phyloP scores from a whole-genome alignment of 2,888 invertebrate genomes.

The Phortica magna region DNA sequence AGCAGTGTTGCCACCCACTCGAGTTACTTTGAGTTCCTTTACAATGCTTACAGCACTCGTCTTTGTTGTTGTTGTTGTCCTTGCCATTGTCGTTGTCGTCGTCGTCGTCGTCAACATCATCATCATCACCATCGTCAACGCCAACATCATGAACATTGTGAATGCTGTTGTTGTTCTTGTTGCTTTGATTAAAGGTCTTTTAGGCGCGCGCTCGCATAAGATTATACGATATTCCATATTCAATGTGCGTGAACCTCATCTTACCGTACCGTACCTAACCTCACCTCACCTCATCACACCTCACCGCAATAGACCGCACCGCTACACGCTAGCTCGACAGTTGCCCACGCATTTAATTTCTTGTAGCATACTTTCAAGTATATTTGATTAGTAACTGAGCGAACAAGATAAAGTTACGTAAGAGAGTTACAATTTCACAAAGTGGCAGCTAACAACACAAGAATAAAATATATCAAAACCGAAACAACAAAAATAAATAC shows the following conservation, averaged over 20 bases:
- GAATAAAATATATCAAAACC: too few species aligned
- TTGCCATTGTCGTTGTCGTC: conserved; percentile 24
- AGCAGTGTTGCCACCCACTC: too few species aligned
- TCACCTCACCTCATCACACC: too few species aligned
- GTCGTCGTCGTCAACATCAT: background rate
- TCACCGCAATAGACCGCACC: too few species aligned
- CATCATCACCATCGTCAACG: background rate
- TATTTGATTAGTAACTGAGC: conserved; percentile 62
- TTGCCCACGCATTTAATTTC: conserved; percentile 13
- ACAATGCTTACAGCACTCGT: too few species aligned
- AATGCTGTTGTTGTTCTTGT: conserved; percentile 37
- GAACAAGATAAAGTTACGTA: conserved; percentile 54
- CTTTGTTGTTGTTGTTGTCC: conserved; percentile 11
- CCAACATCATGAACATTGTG: background rate
- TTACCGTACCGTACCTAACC: too few species aligned
- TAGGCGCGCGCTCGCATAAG: too few species aligned
- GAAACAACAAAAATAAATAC: too few species aligned
- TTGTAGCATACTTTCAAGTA: conserved; percentile 46
- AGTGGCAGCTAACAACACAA: conserved; percentile 59
- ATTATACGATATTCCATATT: conserved; percentile 61
- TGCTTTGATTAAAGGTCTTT: conserved; percentile 46
- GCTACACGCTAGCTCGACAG: background rate
- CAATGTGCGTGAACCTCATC: conserved; percentile 57
- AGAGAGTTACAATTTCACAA: conserved; percentile 71
- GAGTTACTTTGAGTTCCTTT: too few species aligned